phyloP scores from a whole-genome alignment of 2,113 vertebrate genomes.

The Ancistrus triradiatus region DNA sequence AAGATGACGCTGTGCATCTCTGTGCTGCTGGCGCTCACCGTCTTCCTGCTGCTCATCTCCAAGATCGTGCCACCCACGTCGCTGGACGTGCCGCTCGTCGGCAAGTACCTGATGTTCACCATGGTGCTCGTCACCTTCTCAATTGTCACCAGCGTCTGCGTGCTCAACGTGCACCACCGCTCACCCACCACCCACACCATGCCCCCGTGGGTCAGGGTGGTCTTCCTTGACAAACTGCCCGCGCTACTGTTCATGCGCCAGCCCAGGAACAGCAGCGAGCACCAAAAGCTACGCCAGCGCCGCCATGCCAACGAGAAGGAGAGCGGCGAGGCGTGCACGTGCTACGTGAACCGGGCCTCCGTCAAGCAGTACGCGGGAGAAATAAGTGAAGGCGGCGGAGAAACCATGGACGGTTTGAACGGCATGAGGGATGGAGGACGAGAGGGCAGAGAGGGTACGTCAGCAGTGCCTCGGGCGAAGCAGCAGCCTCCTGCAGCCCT shows the following conservation, averaged over 20 bases:
- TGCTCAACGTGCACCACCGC: conserved; percentile 93
- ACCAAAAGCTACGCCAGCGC: conserved; percentile 80
- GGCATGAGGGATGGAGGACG: conserved; percentile 68
- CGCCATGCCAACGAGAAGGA: conserved; percentile 69
- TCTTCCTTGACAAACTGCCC: conserved; percentile 89
- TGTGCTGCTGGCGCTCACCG: conserved; percentile 87
- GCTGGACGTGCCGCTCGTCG: conserved; percentile 88
- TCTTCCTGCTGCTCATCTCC: conserved; percentile 93
- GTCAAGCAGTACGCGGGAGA: conserved; percentile 74
- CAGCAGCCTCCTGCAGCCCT: conserved; percentile 57
- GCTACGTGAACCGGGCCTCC: conserved; percentile 79
- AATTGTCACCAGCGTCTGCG: conserved; percentile 92
- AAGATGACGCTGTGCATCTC: conserved; percentile 98
- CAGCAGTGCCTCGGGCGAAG: conserved; percentile 53
- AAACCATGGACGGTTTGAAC: conserved; percentile 68
- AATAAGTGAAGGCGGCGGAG: conserved; percentile 48
- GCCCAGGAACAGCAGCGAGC: conserved; percentile 83
- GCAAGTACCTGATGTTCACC: conserved; percentile 97
- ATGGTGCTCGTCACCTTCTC: conserved; percentile 97
- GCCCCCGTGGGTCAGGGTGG: conserved; percentile 88
- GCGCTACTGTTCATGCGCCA: conserved; percentile 90
- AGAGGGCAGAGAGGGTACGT: conserved; percentile 49
- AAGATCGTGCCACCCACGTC: conserved; percentile 95
- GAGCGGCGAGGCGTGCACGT: conserved; percentile 69
- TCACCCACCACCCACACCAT: conserved; percentile 95